Conservation (phyloP, 2,888 invertebrate species). For the Hedychridium roseum region DNA sequence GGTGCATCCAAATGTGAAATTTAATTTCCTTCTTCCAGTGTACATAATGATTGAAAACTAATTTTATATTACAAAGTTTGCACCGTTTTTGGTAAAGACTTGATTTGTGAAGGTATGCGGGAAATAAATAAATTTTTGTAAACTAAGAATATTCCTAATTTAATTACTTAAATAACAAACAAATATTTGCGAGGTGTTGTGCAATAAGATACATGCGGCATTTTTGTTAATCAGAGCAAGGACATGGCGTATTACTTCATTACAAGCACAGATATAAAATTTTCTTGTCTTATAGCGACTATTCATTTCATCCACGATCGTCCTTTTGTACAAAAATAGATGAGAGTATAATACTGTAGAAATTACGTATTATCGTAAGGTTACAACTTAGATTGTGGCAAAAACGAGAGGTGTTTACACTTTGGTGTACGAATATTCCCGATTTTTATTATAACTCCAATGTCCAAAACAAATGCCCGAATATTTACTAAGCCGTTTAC, state of each 20-base stretch:
- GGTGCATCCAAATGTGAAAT: conserved; percentile 25
- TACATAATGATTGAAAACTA: conserved; percentile 40
- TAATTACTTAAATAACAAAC: conserved; percentile 16
- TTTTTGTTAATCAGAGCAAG: conserved; percentile 18
- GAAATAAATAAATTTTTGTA: conserved; percentile 17
- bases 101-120: conserved; percentile 14
- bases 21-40: conserved; percentile 33
- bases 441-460: too few relatives aligned
- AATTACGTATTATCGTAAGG: conserved; percentile 29
- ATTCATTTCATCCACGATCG: conserved; percentile 24
- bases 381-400: conserved; percentile 41
- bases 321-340: conserved; percentile 46
- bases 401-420: conserved; percentile 33
- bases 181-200: conserved; percentile 18
- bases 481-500: too few relatives aligned
- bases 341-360: conserved; percentile 45
- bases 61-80: conserved; percentile 31
- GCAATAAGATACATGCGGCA: conserved; percentile 29
- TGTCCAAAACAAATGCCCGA: too few relatives aligned
- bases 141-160: conserved; percentile 16
- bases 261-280: conserved; percentile 9
- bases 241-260: conserved; percentile 3
- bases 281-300: conserved; percentile 22
- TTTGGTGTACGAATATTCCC: too few relatives aligned
- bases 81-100: conserved; percentile 10